phyloP scores from a whole-genome alignment of 2,888 invertebrate genomes.

The Nebria salina region DNA sequence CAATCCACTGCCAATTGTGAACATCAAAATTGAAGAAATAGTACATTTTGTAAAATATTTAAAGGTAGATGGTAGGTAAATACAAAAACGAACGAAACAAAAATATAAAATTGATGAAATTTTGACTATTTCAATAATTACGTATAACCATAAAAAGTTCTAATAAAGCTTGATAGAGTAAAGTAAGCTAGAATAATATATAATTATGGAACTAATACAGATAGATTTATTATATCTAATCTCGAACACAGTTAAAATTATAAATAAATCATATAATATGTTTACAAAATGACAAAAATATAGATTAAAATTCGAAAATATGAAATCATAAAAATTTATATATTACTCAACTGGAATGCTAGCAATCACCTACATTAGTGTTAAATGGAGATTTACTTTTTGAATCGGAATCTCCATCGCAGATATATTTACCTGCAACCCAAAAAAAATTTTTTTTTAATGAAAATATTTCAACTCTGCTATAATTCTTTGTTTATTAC shows the following conservation, averaged over 20 bases:
- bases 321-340: conserved; percentile 4
- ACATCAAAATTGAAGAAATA: not conserved
- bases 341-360: conserved; percentile 37
- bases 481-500: too few species aligned
- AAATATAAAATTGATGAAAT: not conserved
- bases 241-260: conserved; percentile 1
- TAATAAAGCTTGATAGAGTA: not conserved
- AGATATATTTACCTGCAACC: conserved; percentile 78
- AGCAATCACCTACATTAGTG: conserved; percentile 34
- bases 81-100: not conserved
- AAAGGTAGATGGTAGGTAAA: not conserved
- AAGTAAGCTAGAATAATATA: not conserved
- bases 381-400: conserved; percentile 23
- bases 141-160: not conserved
- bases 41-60: not conserved
- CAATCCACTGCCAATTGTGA: not conserved
- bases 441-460: conserved; percentile 33
- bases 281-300: not conserved
- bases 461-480: too few species aligned
- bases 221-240: not conserved
- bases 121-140: not conserved
- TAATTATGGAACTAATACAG: not conserved
- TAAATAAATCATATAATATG: not conserved
- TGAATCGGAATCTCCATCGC: conserved; percentile 73
- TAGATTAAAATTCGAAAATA: not conserved